Percentiles rank a stretch among this genome's conserved stretches.
Evolutionary conservation across 2,113 vertebrate species (phyloP).

Genomic region (Sialia sialis): DNA sequence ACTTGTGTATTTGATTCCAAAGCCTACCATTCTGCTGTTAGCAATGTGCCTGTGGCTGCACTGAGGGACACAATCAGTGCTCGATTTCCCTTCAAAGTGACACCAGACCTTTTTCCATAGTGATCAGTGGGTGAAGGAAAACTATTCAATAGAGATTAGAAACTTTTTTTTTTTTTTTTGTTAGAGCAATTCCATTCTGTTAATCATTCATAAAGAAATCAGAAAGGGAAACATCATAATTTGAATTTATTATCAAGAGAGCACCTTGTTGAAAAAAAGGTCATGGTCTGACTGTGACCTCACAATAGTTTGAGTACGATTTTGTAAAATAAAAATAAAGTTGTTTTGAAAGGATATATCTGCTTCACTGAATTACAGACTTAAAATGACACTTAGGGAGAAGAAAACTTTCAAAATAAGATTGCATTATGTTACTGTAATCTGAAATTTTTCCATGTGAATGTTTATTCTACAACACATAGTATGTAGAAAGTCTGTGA

Average conservation of each 20-base stretch:
- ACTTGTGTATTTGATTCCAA: slow-evolving; percentile 36
- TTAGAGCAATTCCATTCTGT: neutral
- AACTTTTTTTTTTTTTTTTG: neutral
- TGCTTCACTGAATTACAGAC: neutral
- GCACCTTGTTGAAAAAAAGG: neutral
- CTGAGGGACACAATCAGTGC: neutral
- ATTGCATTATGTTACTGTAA: neutral
- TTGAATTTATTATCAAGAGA: neutral
- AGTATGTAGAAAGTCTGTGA: neutral
- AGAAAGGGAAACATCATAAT: neutral
- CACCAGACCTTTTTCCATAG: neutral
- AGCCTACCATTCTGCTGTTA: neutral
- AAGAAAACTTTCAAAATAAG: neutral
- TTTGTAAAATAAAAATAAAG: neutral
- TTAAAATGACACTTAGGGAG: neutral
- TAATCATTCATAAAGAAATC: neutral
- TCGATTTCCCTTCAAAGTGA: neutral
- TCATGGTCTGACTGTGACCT: neutral
- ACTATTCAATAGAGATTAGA: neutral
- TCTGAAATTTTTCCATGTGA: neutral
- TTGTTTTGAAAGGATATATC: neutral
- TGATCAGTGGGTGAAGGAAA: neutral
- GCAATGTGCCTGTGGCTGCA: neutral
- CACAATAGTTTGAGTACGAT: neutral
- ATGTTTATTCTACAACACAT: neutral